Evolutionary conservation across 2,113 vertebrate genomes (phyloP), one percentile per base, ranked within the genome.

Genomic region (Notarius quadriscutis): DNA sequence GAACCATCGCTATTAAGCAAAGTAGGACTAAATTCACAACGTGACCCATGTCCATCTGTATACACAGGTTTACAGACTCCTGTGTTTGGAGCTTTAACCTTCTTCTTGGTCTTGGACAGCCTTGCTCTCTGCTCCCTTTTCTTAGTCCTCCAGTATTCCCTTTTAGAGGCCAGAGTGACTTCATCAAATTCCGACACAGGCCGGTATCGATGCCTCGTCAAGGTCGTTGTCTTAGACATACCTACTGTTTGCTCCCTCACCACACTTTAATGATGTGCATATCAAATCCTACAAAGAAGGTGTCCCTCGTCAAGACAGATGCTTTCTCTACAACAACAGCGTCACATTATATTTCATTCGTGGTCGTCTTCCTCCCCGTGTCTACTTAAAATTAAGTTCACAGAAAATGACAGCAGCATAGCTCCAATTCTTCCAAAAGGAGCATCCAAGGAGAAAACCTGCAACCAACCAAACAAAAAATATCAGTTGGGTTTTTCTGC

Each of bases 141-240:
- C 92, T 96, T 96, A 75, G 86, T 95, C 82, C 94, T 94, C 95
- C 95, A 96, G 89, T 96, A 96, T 84, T 95, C 94, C 85, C 95
- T 93, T 89, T 95, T 96, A 55, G 93, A 93, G n/a, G 93, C 93
- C 0, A 95, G 92, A 0, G 93, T 93, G 89, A 89, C 92, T 10
- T 95, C 92, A 20, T 96, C 95, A 5, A 91, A 95, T 62, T 94
- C 90, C 0, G 94, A 91, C 14, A 92, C 94, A 1, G 94, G 93
- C 18, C 91, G 91, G 89, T 95, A 95, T 62, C 91, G 94, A 41
- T 92, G 93, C 72, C 90, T 87, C 14, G 41, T n/a, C 0, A 89
- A 74, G 41, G 88, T 86, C 88, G 94, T 95, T 78, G 92, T 89
- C 84, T 91, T 92, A 58, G 93, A 93, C 94, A 94, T 94, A 72